Percentiles rank a stretch among this genome's conserved stretches.
Conservation (phyloP, 2,888 invertebrate species). For the Cataglyphis albicans region DNA sequence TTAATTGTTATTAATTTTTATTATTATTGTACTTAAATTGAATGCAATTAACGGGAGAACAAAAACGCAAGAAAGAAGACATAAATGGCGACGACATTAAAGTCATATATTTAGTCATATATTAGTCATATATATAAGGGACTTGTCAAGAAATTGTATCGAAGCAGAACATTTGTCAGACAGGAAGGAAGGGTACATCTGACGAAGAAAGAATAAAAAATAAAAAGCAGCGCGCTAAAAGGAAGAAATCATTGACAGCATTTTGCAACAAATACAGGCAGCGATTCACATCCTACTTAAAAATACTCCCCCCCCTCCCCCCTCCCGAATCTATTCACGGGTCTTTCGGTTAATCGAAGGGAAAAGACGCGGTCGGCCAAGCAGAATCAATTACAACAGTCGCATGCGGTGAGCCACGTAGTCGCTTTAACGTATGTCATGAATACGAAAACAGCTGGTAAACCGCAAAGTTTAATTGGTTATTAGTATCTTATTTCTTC, state of each 20-base stretch:
- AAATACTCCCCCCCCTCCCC: no score
- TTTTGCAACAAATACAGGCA: no score
- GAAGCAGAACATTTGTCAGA: no score
- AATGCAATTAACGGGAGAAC: background rate
- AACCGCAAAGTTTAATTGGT: conserved; percentile 73
- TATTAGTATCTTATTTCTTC: conserved; percentile 53
- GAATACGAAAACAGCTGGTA: conserved; percentile 50
- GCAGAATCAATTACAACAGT: conserved; percentile 68
- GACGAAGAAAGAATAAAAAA: no score
- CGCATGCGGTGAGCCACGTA: conserved; percentile 69
- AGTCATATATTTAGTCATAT: no score
- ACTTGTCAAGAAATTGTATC: no score
- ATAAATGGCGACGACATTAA: background rate
- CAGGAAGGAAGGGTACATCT: no score
- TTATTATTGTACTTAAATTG: background rate
- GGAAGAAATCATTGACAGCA: no score
- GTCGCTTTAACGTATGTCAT: conserved; percentile 48
- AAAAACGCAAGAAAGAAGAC: background rate
- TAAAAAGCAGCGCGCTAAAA: no score
- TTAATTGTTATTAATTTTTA: no score
- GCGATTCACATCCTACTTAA: no score
- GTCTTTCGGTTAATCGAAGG: conserved; percentile 29
- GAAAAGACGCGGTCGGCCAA: conserved; percentile 25
- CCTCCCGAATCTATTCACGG: background rate
- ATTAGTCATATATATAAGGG: no score